phyloP scores from a whole-genome alignment of 2,113 vertebrate genomes.

The Indri indri region DNA sequence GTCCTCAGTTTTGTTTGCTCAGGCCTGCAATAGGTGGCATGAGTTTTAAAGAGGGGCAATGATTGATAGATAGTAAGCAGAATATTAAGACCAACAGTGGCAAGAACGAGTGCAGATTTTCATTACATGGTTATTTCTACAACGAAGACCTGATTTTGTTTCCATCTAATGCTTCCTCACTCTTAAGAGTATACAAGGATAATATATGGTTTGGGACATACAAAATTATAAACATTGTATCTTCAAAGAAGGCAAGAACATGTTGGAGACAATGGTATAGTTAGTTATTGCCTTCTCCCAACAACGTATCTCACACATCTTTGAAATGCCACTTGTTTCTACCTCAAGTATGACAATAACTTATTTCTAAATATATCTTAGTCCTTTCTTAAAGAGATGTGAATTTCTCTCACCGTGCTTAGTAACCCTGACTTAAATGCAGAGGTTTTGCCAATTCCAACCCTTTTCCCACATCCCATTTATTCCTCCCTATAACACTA shows the following conservation, averaged over 20 bases:
- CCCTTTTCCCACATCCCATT: neutral
- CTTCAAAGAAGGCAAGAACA: neutral
- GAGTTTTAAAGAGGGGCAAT: neutral
- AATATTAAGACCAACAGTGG: neutral
- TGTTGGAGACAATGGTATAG: neutral
- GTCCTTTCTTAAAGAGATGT: neutral
- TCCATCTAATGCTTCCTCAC: neutral
- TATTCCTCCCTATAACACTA: neutral
- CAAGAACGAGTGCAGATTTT: neutral
- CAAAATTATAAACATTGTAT: neutral
- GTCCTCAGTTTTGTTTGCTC: neutral
- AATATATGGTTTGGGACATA: neutral
- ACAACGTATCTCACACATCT: neutral
- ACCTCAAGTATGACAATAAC: neutral
- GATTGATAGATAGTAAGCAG: neutral
- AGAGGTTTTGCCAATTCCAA: neutral
- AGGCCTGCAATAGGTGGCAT: neutral
- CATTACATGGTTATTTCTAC: neutral
- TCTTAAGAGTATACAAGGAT: neutral
- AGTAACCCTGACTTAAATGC: neutral
- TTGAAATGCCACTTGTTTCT: neutral
- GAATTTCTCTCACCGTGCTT: neutral
- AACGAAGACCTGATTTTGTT: conserved; percentile 13
- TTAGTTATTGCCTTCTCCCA: neutral
- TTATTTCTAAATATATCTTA: neutral